Evolutionary conservation across 2,113 vertebrate genomes (phyloP).

Genomic region (Aldabrachelys gigantea): DNA sequence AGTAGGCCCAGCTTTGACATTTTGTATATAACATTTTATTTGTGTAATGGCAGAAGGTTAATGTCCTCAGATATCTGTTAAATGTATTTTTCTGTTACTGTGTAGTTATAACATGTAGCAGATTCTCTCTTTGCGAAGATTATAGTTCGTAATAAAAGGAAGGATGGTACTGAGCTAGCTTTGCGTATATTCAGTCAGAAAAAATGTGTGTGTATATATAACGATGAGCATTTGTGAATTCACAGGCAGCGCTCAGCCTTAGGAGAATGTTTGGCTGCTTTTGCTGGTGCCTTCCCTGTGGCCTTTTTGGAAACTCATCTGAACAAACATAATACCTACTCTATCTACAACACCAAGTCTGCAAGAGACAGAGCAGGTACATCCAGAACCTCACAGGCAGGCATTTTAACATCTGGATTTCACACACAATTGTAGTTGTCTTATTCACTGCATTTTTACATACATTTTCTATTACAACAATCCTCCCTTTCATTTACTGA

Average conservation of each 20-base stretch:
- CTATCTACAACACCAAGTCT: conserved; percentile 92
- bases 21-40: background rate
- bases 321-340: conserved; percentile 90
- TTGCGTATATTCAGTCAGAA: background rate
- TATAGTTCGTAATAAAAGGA: background rate
- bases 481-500: background rate
- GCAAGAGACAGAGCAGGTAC: conserved; percentile 87
- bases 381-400: background rate
- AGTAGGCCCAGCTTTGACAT: background rate
- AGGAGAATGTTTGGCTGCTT: conserved; percentile 93
- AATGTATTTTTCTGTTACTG: background rate
- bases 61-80: background rate
- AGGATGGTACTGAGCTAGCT: background rate
- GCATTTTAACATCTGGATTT: background rate
- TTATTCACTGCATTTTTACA: background rate
- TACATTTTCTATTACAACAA: background rate
- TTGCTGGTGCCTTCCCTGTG: conserved; percentile 93
- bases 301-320: conserved; percentile 94
- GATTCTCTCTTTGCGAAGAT: background rate
- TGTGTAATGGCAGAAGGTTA: background rate
- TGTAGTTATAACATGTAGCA: background rate
- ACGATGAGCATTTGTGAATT: background rate
- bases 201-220: background rate
- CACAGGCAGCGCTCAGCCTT: conserved; percentile 91
- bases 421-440: background rate